Evolutionary conservation across 2,888 invertebrate genomes (phyloP).

Genomic region (Melinopterus prodromus): DNA sequence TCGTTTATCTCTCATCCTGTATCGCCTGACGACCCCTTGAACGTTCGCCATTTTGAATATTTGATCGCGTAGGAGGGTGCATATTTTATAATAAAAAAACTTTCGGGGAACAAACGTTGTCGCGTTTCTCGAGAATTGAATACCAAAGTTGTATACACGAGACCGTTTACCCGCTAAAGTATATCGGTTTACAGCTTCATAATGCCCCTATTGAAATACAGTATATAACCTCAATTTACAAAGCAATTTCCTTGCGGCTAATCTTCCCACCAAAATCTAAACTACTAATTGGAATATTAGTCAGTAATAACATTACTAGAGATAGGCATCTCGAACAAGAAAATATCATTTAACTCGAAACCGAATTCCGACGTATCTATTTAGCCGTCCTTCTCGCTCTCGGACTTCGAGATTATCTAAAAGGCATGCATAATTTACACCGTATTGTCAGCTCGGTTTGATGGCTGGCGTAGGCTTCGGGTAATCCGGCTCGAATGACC

Average conservation of each 20-base stretch:
- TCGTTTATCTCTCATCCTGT: neutral
- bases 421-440: neutral
- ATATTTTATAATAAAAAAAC: slow-evolving; percentile 4
- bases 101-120: neutral
- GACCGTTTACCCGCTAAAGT: neutral
- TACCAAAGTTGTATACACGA: neutral
- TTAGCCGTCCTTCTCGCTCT: neutral
- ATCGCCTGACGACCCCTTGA: neutral
- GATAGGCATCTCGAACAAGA: neutral
- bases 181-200: neutral
- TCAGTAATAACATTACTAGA: neutral
- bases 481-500: neutral
- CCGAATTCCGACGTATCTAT: neutral
- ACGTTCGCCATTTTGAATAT: neutral
- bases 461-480: neutral
- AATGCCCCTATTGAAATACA: neutral
- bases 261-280: neutral
- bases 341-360: neutral
- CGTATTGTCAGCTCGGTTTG: neutral
- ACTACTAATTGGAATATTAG: slow-evolving; percentile 4
- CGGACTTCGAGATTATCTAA: neutral
- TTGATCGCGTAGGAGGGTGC: neutral
- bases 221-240: neutral
- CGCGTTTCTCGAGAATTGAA: neutral
- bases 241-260: neutral